A percentile compares a stretch with the other conserved stretches of the same genome.
phyloP scores from a whole-genome alignment of 2,888 invertebrate genomes.

The Sisyra terminalis region DNA sequence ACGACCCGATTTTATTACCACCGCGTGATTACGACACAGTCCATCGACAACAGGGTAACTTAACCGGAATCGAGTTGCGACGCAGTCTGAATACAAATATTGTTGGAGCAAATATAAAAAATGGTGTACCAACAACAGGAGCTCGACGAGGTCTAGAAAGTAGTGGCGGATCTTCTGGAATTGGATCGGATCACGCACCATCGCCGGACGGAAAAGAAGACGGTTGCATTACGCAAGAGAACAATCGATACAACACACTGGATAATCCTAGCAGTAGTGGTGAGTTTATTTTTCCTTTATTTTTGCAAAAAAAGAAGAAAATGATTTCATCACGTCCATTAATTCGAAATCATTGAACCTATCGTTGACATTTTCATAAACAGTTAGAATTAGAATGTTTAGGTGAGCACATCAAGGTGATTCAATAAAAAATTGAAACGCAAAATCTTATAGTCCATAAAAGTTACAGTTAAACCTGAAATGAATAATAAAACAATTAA shows the following conservation, averaged over 20 bases:
- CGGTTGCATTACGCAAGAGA: constrained; percentile 19
- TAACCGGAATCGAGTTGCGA: constrained; percentile 52
- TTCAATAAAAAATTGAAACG: too few species aligned
- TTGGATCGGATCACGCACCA: constrained; percentile 77
- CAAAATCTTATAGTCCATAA: too few species aligned
- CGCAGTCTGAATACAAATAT: constrained; percentile 57
- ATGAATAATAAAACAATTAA: too few species aligned
- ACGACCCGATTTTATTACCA: constrained; percentile 65
- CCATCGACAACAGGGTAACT: constrained; percentile 57
- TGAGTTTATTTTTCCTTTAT: constrained; percentile 22
- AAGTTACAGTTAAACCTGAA: too few species aligned
- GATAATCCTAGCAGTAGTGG: constrained; percentile 47
- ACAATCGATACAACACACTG: constrained; percentile 26
- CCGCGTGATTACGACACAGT: constrained; percentile 92
- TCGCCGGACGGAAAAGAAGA: constrained; percentile 48
- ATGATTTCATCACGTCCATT: too few species aligned
- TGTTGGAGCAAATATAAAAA: constrained; percentile 32
- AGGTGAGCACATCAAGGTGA: neutral
- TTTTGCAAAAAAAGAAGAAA: neutral
- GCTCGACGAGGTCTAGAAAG: constrained; percentile 19
- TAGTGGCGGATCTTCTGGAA: constrained; percentile 67
- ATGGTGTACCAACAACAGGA: constrained; percentile 14
- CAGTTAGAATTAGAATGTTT: neutral
- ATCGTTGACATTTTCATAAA: neutral
- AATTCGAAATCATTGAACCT: neutral